Evolutionary conservation across 2,888 invertebrate genomes (phyloP).

Genomic region (Alviniconcha strummeri): DNA sequence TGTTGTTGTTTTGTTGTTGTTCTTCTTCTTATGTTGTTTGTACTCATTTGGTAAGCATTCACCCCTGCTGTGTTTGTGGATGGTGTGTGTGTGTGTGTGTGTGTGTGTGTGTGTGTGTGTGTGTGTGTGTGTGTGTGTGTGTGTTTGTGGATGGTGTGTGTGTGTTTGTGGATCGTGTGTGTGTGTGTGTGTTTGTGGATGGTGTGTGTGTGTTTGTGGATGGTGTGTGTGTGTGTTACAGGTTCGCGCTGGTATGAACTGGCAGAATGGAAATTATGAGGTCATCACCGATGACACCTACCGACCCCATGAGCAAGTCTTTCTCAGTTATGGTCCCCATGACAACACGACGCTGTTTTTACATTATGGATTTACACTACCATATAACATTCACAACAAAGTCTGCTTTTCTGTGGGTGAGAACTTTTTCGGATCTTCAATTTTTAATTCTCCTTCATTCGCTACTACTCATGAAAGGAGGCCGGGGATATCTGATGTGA

Average conservation of each 20-base stretch:
- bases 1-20: no score
- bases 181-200: background rate
- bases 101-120: background rate
- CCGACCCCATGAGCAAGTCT: slow-evolving; percentile 83
- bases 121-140: background rate
- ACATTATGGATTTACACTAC: slow-evolving; percentile 89
- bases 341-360: slow-evolving; percentile 86
- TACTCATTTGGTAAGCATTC: no score
- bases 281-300: slow-evolving; percentile 77
- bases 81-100: background rate
- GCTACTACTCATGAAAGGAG: background rate
- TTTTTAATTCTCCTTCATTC: background rate
- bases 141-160: background rate
- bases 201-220: background rate
- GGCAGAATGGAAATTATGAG: slow-evolving; percentile 75
- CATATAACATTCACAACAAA: slow-evolving; percentile 82
- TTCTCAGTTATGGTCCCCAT: slow-evolving; percentile 91
- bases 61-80: background rate
- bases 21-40: no score
- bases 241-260: slow-evolving; percentile 69
- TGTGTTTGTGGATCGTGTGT: background rate
- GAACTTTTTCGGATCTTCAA: slow-evolving; percentile 27
- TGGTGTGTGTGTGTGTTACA: slow-evolving; percentile 38
- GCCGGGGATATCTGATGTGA: background rate
- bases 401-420: slow-evolving; percentile 76